phyloP scores from a whole-genome alignment of 2,888 invertebrate species.

The Sylvicola fuscatus region DNA sequence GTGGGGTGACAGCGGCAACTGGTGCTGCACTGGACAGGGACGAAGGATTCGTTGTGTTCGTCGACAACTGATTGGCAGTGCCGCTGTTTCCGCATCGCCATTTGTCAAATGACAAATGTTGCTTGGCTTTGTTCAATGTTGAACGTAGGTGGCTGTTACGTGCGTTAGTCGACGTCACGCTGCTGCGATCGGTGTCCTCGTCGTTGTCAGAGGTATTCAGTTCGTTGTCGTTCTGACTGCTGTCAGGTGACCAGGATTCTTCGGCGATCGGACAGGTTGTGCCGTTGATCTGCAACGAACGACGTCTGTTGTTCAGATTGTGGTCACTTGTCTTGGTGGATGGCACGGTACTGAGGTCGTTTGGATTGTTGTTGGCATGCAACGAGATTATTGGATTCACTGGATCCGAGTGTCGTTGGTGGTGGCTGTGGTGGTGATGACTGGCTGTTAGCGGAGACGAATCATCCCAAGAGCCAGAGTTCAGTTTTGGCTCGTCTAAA shows the following conservation, averaged over 20 bases:
- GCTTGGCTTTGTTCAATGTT: slow-evolving; percentile 62
- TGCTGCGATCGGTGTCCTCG: slow-evolving; percentile 16
- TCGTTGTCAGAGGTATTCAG: slow-evolving; percentile 15
- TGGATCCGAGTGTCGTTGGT: slow-evolving; percentile 17
- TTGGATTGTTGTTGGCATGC: no score
- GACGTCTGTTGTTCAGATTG: no score
- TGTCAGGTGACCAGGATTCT: no score
- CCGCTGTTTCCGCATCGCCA: slow-evolving; percentile 34
- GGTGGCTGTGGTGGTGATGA: slow-evolving; percentile 13
- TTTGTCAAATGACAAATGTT: slow-evolving; percentile 52
- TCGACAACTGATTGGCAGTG: slow-evolving; percentile 12
- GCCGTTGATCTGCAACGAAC: no score
- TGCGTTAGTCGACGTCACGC: slow-evolving; percentile 17
- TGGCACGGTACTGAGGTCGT: no score
- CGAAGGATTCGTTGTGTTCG: slow-evolving; percentile 14
- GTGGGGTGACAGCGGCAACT: slow-evolving; percentile 6
- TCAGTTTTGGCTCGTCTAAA: slow-evolving; percentile 58
- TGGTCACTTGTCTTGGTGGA: no score
- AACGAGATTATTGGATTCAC: slow-evolving; percentile 10
- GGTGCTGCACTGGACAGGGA: slow-evolving; percentile 7
- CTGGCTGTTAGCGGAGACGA: slow-evolving; percentile 17
- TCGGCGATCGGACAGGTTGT: no score
- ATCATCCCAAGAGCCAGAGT: slow-evolving; percentile 63
- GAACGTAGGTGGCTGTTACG: slow-evolving; percentile 60
- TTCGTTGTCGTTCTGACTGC: no score